A percentile compares a stretch with the other conserved stretches of the same genome.
phyloP scores from a whole-genome alignment of 2,113 vertebrate species.

The Anguilla japonica region DNA sequence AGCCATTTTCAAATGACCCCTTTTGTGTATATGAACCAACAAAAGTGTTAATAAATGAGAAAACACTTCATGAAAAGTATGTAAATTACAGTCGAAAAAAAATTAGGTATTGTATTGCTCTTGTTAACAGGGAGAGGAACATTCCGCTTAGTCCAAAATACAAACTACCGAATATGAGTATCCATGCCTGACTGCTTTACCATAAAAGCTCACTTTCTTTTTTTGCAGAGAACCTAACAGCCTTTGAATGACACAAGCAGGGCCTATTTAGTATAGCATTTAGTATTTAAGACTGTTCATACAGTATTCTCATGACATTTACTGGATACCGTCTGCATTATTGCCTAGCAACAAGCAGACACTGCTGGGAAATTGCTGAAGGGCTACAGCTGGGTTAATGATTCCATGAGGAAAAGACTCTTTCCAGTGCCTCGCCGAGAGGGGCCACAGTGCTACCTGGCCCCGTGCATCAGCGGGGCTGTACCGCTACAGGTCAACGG shows the following conservation, averaged over 20 bases:
- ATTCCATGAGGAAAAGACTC: constrained; percentile 29
- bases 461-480: neutral
- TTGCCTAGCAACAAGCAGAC: constrained; percentile 52
- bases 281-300: constrained; percentile 19
- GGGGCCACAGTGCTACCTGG: neutral
- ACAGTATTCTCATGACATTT: constrained; percentile 40
- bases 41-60: neutral
- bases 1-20: neutral
- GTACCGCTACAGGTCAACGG: neutral
- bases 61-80: neutral
- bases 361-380: constrained; percentile 50
- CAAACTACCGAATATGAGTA: neutral
- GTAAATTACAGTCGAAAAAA: neutral
- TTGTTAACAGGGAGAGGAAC: neutral
- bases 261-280: too few species aligned
- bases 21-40: neutral
- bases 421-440: constrained; percentile 15
- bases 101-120: neutral
- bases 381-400: constrained; percentile 30
- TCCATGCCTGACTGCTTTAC: neutral
- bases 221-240: neutral
- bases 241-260: constrained; percentile 17
- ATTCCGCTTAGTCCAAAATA: neutral
- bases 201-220: neutral
- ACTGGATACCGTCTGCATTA: constrained; percentile 46